phyloP scores from a whole-genome alignment of 2,888 invertebrate species.

The Coelinius sp. region DNA sequence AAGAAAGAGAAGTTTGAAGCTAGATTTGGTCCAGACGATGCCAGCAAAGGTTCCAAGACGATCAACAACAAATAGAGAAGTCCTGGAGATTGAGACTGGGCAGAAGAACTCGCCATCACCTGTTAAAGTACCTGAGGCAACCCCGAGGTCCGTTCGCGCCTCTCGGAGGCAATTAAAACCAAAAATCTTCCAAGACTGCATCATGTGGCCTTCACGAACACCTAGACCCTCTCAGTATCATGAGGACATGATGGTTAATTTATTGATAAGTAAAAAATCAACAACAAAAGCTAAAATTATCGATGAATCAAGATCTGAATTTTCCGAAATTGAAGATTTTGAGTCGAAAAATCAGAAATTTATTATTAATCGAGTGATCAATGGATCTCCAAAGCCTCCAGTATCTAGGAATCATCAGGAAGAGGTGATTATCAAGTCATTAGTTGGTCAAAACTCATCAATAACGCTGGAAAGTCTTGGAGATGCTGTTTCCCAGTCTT shows the following conservation, averaged over 20 bases:
- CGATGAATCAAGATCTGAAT: neutral
- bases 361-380: no score
- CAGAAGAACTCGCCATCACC: neutral
- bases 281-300: neutral
- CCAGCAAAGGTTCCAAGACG: neutral
- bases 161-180: conserved; percentile 37
- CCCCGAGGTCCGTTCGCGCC: neutral
- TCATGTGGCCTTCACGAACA: neutral
- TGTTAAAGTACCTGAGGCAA: neutral
- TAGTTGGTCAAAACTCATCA: no score
- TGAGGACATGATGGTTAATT: neutral
- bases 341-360: no score
- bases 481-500: no score
- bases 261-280: neutral
- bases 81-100: no score
- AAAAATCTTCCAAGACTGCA: conserved; percentile 42
- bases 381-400: no score
- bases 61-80: no score
- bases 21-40: neutral
- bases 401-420: neutral
- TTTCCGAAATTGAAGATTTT: neutral
- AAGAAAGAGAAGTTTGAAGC: neutral
- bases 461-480: no score
- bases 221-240: neutral
- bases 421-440: neutral